Percentiles rank a stretch among this genome's conserved stretches.
These are phyloP conservation scores for Paraplagusia blochii DNA, from an alignment of 2,113 vertebrate genomes.

Conservation along the genomic window DNA sequence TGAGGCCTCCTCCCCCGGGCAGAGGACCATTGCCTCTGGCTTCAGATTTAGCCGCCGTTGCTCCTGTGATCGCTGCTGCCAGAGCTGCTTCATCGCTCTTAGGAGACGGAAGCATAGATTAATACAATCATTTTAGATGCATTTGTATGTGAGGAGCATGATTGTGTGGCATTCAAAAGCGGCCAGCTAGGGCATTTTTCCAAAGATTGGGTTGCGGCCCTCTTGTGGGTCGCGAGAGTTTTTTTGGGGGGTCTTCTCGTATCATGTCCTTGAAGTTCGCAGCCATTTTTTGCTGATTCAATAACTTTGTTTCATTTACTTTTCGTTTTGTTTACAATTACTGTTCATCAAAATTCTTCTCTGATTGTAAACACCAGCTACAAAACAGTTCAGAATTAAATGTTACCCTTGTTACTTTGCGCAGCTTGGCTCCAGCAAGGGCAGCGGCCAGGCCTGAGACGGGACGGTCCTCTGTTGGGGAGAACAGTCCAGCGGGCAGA, in stretches of 20 bases:
- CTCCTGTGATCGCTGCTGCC: conserved; percentile 44
- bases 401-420: conserved; percentile 90
- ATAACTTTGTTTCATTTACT: too few relatives aligned
- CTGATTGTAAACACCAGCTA: too few relatives aligned
- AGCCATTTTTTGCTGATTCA: too few relatives aligned
- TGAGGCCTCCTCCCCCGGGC: conserved; percentile 88
- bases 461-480: conserved; percentile 84
- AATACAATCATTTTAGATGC: background rate
- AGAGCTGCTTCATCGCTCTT: conserved; percentile 80
- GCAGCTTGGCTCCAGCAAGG: conserved; percentile 92
- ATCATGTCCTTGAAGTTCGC: too few relatives aligned
- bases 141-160: background rate
- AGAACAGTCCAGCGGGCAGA: conserved; percentile 84
- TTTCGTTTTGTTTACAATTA: too few relatives aligned
- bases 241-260: too few relatives aligned
- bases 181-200: too few relatives aligned
- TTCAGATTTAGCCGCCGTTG: conserved; percentile 82
- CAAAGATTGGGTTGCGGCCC: too few relatives aligned
- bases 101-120: background rate
- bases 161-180: too few relatives aligned
- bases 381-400: conserved; percentile 7
- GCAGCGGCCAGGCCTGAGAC: conserved; percentile 90
- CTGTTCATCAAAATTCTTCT: too few relatives aligned
- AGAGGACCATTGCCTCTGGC: conserved; percentile 90
- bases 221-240: too few relatives aligned